phyloP scores from a whole-genome alignment of 1,140 invertebrate species.

The Eupristina koningsbergeri region DNA sequence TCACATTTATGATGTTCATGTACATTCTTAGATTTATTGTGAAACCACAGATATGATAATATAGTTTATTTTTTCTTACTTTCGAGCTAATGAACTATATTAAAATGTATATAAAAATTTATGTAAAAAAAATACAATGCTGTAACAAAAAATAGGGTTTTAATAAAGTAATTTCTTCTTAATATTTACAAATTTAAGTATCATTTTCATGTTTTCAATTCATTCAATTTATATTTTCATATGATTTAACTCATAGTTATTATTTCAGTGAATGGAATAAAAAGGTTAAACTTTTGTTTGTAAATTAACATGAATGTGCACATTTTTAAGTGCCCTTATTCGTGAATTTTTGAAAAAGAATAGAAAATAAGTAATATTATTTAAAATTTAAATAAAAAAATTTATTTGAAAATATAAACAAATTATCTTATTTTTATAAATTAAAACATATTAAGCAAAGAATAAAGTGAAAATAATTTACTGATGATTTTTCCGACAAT shows the following conservation, averaged over 20 bases:
- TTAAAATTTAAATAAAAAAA: conserved; percentile 20
- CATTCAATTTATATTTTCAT: neutral
- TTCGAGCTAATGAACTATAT: conserved; percentile 23
- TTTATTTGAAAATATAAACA: neutral
- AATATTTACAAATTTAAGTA: neutral
- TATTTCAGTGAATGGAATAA: neutral
- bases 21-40: conserved; percentile 21
- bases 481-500: neutral
- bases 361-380: neutral
- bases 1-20: conserved; percentile 17
- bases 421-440: neutral
- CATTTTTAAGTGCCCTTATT: neutral
- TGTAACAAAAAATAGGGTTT: neutral
- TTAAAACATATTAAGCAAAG: neutral
- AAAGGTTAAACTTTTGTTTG: neutral
- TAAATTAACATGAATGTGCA: neutral
- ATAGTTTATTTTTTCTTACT: conserved; percentile 17
- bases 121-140: neutral
- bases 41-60: conserved; percentile 44
- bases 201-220: neutral
- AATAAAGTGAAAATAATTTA: neutral
- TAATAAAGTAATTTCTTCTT: neutral
- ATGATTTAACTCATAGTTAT: no score
- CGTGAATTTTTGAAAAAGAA: neutral
- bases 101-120: neutral